These are phyloP conservation scores for Phania funesta DNA, from an alignment of 2,888 invertebrate genomes.

Conservation along the genomic window DNA sequence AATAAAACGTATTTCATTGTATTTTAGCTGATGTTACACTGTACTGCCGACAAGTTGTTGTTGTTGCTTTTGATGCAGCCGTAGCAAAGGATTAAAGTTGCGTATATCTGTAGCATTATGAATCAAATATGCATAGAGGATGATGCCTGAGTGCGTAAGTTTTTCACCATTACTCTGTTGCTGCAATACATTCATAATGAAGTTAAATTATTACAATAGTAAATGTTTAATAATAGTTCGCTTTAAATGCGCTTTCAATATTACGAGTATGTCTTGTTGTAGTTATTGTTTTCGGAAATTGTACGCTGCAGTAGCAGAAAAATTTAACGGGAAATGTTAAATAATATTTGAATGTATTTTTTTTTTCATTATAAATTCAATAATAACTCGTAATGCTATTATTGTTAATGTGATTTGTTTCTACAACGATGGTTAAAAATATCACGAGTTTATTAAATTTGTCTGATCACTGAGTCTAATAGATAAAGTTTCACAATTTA, in stretches of 20 bases:
- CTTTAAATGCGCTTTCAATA: not conserved
- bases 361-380: too few relatives aligned
- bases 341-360: too few relatives aligned
- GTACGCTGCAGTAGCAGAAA: not conserved
- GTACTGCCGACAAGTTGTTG: not conserved
- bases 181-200: conserved; percentile 10
- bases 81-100: conserved; percentile 40
- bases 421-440: too few relatives aligned
- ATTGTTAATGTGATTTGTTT: too few relatives aligned
- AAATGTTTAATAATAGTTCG: conserved; percentile 5
- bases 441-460: too few relatives aligned
- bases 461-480: too few relatives aligned
- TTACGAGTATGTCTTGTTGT: not conserved
- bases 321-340: not conserved
- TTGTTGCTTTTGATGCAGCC: not conserved
- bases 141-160: not conserved
- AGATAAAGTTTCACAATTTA: too few relatives aligned
- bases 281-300: not conserved
- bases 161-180: not conserved
- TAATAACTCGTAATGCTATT: too few relatives aligned
- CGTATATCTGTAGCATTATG: conserved; percentile 36
- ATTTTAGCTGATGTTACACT: not conserved
- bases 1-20: conserved; percentile 18
- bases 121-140: conserved; percentile 51
- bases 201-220: conserved; percentile 45